A percentile compares a stretch with the other conserved stretches of the same genome.
Conservation (phyloP, 2,888 invertebrate genomes). For the Macaria notata region DNA sequence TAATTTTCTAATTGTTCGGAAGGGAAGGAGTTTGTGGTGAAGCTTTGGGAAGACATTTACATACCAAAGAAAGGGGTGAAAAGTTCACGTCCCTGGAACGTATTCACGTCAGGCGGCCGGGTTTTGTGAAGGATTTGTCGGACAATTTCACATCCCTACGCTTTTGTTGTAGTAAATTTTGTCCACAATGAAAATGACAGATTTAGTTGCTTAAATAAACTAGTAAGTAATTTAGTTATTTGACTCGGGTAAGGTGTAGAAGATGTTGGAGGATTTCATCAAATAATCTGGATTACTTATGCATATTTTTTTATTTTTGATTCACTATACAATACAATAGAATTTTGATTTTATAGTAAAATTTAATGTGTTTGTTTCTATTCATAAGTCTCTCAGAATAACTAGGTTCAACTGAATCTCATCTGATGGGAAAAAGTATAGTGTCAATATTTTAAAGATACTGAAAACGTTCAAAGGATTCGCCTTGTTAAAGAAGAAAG, state of each 20-base stretch:
- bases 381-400: no score
- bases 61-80: slow-evolving; percentile 72
- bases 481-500: slow-evolving; percentile 1
- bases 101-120: slow-evolving; percentile 67
- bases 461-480: no score
- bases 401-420: no score
- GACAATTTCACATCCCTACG: slow-evolving; percentile 62
- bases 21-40: slow-evolving; percentile 65
- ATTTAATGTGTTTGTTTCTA: no score
- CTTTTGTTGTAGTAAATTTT: slow-evolving; percentile 57
- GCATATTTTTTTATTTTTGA: no score
- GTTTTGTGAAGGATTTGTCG: slow-evolving; percentile 67
- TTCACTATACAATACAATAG: no score
- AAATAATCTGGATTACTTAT: slow-evolving; percentile 37
- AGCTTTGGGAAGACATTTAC: slow-evolving; percentile 71
- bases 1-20: slow-evolving; percentile 76
- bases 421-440: no score
- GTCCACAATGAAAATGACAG: slow-evolving; percentile 49
- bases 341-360: no score
- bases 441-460: no score
- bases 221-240: slow-evolving; percentile 51
- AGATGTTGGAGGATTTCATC: slow-evolving; percentile 41
- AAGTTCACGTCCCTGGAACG: slow-evolving; percentile 61
- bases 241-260: slow-evolving; percentile 25
- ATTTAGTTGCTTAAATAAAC: slow-evolving; percentile 41